Evolutionary conservation across 2,888 invertebrate species (phyloP).

Genomic region (Ommatoiulus sabulosus): DNA sequence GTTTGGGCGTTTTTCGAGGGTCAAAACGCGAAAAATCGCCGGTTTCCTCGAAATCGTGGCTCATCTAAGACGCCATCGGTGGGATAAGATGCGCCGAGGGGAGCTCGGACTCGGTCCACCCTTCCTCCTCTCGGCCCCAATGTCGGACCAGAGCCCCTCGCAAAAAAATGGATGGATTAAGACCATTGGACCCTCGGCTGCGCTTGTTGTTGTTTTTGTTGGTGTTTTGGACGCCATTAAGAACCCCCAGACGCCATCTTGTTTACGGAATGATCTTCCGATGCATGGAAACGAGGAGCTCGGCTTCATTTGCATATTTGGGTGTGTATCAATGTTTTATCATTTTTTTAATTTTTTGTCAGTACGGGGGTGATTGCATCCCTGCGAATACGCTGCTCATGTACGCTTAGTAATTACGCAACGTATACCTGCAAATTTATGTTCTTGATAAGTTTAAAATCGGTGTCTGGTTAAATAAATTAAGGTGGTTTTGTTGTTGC

Average conservation of each 20-base stretch:
- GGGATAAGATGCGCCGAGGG: constrained; percentile 21
- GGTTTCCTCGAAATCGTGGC: background rate
- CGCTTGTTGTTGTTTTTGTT: constrained; percentile 12
- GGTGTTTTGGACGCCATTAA: background rate
- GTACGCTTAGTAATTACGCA: background rate
- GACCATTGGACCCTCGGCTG: background rate
- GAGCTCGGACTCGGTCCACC: background rate
- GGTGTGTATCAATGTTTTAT: constrained; percentile 14
- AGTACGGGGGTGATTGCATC: background rate
- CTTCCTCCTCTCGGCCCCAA: background rate
- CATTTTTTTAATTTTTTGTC: background rate
- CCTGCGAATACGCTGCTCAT: background rate
- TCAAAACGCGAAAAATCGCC: background rate
- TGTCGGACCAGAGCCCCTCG: background rate
- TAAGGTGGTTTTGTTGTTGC: too few species aligned
- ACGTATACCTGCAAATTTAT: too few species aligned
- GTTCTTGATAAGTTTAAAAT: too few species aligned
- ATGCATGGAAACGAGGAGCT: background rate
- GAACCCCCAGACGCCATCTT: constrained; percentile 12
- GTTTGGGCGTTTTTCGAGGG: constrained; percentile 30
- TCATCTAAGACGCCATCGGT: background rate
- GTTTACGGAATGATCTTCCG: background rate
- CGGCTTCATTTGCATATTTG: constrained; percentile 19
- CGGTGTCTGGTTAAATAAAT: too few species aligned
- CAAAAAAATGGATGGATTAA: constrained; percentile 17